Percentiles rank a stretch among this genome's conserved stretches.
Evolutionary conservation across 2,888 invertebrate species (phyloP).

Genomic region (Ophion ventricosus): DNA sequence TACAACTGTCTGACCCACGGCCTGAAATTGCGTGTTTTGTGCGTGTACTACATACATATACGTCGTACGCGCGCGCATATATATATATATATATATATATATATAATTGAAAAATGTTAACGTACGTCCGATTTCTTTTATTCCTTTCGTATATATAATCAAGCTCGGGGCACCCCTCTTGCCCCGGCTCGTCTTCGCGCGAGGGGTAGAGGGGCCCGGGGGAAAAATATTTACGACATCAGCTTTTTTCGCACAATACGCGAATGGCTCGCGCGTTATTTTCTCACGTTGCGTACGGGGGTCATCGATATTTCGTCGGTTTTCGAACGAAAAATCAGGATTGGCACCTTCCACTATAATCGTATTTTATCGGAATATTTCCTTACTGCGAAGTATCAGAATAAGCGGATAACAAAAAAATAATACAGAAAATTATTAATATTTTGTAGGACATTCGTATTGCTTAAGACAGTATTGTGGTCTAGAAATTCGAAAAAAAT

Average conservation of each 20-base stretch:
- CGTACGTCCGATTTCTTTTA: conserved; percentile 46
- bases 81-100: not conserved
- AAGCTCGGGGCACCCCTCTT: conserved; percentile 2
- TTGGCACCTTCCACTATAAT: too few species aligned
- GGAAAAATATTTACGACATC: conserved; percentile 61
- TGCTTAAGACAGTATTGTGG: too few species aligned
- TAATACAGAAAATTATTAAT: too few species aligned
- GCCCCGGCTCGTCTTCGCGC: not conserved
- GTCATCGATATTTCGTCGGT: not conserved
- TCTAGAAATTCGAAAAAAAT: not conserved
- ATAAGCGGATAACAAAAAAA: too few species aligned
- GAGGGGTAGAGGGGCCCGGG: not conserved
- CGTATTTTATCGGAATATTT: too few species aligned
- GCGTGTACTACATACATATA: conserved; percentile 33
- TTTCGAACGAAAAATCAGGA: too few species aligned
- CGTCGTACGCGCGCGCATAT: conserved; percentile 24
- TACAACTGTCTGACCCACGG: conserved; percentile 22
- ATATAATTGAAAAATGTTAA: conserved; percentile 55
- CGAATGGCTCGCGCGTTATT: not conserved
- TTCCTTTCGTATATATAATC: conserved; percentile 8
- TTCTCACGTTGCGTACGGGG: not conserved
- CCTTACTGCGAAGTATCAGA: too few species aligned
- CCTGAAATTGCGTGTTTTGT: conserved; percentile 51
- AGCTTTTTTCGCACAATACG: conserved; percentile 53
- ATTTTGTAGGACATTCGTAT: too few species aligned